These are phyloP conservation scores for Galendromus occidentalis DNA, from an alignment of 1,140 invertebrate species.

Conservation along the genomic window DNA sequence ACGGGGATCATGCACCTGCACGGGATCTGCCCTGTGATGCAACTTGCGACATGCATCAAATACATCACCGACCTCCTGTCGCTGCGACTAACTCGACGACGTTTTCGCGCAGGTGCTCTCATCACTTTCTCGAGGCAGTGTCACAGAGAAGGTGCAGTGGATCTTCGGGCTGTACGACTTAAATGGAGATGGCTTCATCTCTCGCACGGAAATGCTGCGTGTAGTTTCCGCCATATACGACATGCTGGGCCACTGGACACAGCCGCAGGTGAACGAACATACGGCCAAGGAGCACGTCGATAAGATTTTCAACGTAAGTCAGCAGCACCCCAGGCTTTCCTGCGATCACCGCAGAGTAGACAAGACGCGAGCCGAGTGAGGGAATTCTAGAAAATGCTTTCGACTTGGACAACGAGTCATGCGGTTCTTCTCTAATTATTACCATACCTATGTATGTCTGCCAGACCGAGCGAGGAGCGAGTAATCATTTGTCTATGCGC, in stretches of 20 bases:
- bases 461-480: no score
- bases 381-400: no score
- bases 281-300: conserved; percentile 69
- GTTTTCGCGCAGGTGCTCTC: conserved; percentile 34
- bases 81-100: background rate
- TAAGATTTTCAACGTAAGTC: conserved; percentile 59
- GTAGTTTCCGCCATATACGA: conserved; percentile 75
- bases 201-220: conserved; percentile 62
- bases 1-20: no score
- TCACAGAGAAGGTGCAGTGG: conserved; percentile 80
- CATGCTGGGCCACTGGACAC: conserved; percentile 61
- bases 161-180: conserved; percentile 75
- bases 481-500: no score
- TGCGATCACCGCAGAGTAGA: no score
- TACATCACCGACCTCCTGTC: background rate
- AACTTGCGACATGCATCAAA: background rate
- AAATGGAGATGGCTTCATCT: conserved; percentile 63
- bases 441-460: no score
- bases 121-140: conserved; percentile 56
- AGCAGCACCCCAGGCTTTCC: background rate
- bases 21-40: no score
- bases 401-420: no score
- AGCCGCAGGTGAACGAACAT: conserved; percentile 48
- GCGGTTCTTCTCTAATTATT: no score
- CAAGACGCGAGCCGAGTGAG: no score